Evolutionary conservation across 2,113 vertebrate genomes (phyloP), one percentile per base, ranked within the genome.

Genomic region (Leuciscus idus): DNA sequence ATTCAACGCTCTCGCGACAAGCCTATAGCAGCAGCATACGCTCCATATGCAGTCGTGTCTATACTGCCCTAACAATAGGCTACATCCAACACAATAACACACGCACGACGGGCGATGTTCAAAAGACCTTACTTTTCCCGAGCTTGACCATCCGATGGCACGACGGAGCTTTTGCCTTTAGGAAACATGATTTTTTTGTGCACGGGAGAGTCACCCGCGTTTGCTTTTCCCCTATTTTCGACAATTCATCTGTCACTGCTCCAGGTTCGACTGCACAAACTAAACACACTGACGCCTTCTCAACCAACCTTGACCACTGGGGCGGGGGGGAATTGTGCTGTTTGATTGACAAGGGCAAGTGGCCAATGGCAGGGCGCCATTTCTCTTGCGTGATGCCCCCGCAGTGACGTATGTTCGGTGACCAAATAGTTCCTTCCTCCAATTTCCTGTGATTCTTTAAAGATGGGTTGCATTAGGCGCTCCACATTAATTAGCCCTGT

Each of bases 81-180:
- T 89, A 83, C 78, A 75, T 78, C 85, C 79, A 86, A 77, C 79
- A 86, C 85, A 86, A 87, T 77, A 72, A 72, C 86, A 64, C 66
- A 64, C 72, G 55, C 82, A 81, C 86, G 82, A 82, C 79, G 83
- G 46, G 21, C 15, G 7, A 43, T 23, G 46, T 19, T 17, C 9
- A 73, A 61, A 78, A 87, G 62, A 52, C 70, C 97, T 98, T 97
- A 98, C 97, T 98, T 98, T 95, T 98, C 97, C 90, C 97, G 95
- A 88, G 97, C 97, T 91, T 98, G 97, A 90, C 96, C 95, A 94
- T 98, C 97, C 93, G 97, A 98, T 88, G 97, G 97, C 95, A 98
- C 97, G 91, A 96, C 96, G 90, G 97, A 96, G 93, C 96, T 96
- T 95, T 98, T 98, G 92, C 97, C 97, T 97, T 98, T 98, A 86